Base-by-base conservation (phyloP, 2,888 invertebrate genomes). In the Meta bourneti region DNA sequence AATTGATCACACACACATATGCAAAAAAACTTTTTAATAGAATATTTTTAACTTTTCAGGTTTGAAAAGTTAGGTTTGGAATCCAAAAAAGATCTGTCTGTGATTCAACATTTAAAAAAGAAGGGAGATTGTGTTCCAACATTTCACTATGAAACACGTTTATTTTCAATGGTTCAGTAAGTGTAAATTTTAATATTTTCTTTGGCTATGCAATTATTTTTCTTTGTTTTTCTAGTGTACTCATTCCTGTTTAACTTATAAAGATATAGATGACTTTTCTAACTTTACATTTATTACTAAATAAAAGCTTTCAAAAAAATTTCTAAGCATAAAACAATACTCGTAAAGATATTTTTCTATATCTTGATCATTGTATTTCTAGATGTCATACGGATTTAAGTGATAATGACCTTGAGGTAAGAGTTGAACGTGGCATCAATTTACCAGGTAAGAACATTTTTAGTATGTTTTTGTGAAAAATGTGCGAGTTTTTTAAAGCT, bases 61-160 rank as follows among this genome's bases (percentile, higher is more conserved):
- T 99, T 98, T 95, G 98, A 99, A 94, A 97, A 97, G 94, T 95
- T 98, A 90, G 98, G 98, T 0, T 95, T 97, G 70, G 96, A 96
- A 49, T 97, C 98, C 13, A 97, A 97, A 93, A 97, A 98, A 95
- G 99, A 99, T 95, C 95, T 99, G 94, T 98, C 98, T 94, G 96
- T 98, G 71, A 96, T 99, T 16, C 96, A 97, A 91, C 96, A 97
- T 93, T 97, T 97, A 20, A 96, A 97, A 91, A 95, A 95, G 93
- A 95, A 95, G 93, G 95, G 95, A 78, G 95, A 95, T 91, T 95
- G 95, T 13, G 95, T 96, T 9, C 99, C 99, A 0, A 97, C 75
- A 94, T 99, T 98, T 95, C 99, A 98, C 95, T 99, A 98, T 95
- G 99, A 99, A 95, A 97, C 96, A 19, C 94, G 97, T 96, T 94